These are phyloP conservation scores for Malacoctenus gilli DNA, from an alignment of 2,797 vertebrate species.

Conservation along the genomic window DNA sequence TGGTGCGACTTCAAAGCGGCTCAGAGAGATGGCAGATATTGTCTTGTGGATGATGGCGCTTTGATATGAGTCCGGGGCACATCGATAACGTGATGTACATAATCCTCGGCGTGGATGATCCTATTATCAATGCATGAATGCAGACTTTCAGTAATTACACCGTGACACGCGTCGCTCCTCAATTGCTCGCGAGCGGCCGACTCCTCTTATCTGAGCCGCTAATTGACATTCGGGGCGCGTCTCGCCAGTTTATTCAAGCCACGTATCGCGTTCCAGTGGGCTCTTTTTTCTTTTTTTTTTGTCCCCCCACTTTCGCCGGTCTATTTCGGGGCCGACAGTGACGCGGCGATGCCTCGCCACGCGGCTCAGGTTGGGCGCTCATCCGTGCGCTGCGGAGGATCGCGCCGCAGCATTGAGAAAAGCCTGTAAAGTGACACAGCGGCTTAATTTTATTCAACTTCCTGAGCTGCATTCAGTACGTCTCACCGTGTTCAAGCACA, in stretches of 20 bases:
- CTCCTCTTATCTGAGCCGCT: constrained; percentile 1
- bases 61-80: constrained; percentile 31
- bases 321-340: constrained; percentile 29
- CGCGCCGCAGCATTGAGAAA: constrained; percentile 25
- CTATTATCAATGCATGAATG: constrained; percentile 16
- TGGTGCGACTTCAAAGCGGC: constrained; percentile 52
- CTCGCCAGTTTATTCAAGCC: constrained; percentile 22
- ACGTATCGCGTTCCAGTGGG: constrained; percentile 25
- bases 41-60: constrained; percentile 23
- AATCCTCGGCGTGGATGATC: constrained; percentile 20
- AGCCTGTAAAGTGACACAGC: constrained; percentile 46
- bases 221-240: constrained; percentile 27
- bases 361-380: constrained; percentile 44
- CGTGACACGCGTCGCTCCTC: constrained; percentile 2
- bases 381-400: constrained; percentile 21
- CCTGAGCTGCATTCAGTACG: constrained; percentile 48
- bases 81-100: constrained; percentile 40
- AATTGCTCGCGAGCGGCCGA: neutral
- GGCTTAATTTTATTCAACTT: constrained; percentile 58
- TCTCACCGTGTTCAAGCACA: constrained; percentile 57
- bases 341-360: constrained; percentile 38
- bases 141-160: constrained; percentile 18
- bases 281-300: neutral
- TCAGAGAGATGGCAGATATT: constrained; percentile 44
- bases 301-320: constrained; percentile 4